Base-by-base conservation (phyloP, 2,888 invertebrate genomes). In the Griposia aprilina region DNA sequence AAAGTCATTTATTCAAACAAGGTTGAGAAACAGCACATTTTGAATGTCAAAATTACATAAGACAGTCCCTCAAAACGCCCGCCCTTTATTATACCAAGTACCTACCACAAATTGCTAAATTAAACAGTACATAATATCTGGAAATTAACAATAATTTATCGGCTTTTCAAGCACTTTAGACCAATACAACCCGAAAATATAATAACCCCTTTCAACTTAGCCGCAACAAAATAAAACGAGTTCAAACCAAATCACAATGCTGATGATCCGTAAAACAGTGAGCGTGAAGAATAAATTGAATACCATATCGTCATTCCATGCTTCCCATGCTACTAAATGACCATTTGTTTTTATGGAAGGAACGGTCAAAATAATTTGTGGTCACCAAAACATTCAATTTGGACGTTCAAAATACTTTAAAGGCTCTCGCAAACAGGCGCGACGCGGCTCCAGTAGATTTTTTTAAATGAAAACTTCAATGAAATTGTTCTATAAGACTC, bases 291-390 rank as follows among this genome's bases (percentile, higher is more conserved):
- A 81, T 81, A 92, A 94, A 95, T 94, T 93, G 92, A 95, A 95
- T 95, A 94, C 92, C 93, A 93, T 94, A 94, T 91, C 92, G 94
- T 91, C 92, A 90, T 93, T 93, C 90, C 90, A 89, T 89, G 80
- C 85, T 86, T 86, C 86, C 83, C 81, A 81, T 81, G 66, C 80
- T 82, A 85, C 87, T 85, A 90, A 92, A 91, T 89, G 87, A 90
- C 81, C 87, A 88, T 90, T 90, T 88, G 87, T 85, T 87, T 87
- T 86, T 85, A 87, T 84, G 74, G 73, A 62, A 82, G 63, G 77
- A 80, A 83, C 73, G 77, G 81, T 83, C 82, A 81, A 86, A 87
- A 83, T 77, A 85, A 84, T 89, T 89, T 89, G 89, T 89, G 89
- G 89, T 87, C 85, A 88, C 88, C 78, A 84, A 81, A 84, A 84